Evolutionary conservation across 2,797 vertebrate species (phyloP), one percentile per base, ranked within the genome.

Genomic region (Hirundo rustica): DNA sequence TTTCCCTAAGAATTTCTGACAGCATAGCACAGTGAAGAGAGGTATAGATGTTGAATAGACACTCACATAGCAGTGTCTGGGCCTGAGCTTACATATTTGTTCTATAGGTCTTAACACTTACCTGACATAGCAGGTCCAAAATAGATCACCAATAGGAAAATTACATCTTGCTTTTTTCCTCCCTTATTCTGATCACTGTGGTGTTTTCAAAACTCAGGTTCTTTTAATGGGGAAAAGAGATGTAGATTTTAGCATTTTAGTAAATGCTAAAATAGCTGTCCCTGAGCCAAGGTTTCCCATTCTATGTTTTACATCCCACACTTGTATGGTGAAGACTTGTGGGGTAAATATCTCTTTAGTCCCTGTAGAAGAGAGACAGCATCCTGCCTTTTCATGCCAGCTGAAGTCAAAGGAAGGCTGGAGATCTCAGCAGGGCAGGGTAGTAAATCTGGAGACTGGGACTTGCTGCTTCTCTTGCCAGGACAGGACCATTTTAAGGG

Each of bases 391-490:
- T 53, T 74, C 15, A 22, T 42, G 21, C 15, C 30, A 62, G 45
- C 30, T 82, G 79, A 50, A 48, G 21, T 13, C 20, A 34, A 32
- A 67, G 57, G 16, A 72, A 82, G 30, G 45, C 40, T 57, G 65
- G 34, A 76, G 27, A n/a, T 57, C 19, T 57, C 48, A 40, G 51
- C 0, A 0, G 25, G 5, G 11, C 45, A 76, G 38, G 8, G 4
- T 47, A 21, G 16, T 18, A 48, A 19, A 84, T 57, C 55, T 58
- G 26, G 25, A 54, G 32, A 34, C 38, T 14, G 40, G 29, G 26
- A 53, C 17, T 73, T 87, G 74, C 15, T 93, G 85, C 44, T 53
- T 66, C 29, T 70, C 6, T 48, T 66, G 42, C 36, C 32, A 45
- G 44, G 61, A 21, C 16, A 34, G 34, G 16, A 18, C 12, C 16